Base-by-base conservation (phyloP, 1,140 invertebrate genomes). In the Drosophila lini region DNA sequence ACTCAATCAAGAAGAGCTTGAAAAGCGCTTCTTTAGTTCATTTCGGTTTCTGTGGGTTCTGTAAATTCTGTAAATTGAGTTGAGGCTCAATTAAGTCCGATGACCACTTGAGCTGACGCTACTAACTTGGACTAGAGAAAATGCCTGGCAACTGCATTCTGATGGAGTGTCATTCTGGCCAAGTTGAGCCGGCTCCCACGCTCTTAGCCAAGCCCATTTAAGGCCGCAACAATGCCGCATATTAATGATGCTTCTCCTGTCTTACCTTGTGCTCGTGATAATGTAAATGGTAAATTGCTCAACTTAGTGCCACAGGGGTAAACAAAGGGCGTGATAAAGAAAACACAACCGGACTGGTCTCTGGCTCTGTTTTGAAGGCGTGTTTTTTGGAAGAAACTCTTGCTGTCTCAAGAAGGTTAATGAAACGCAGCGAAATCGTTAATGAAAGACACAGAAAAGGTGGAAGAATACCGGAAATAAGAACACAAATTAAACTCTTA, bases 1-100 rank as follows among this genome's bases (percentile, higher is more conserved):
- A 90, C 86, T 90, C 86, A 90, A 90, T 90, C 86, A 91, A 90
- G 88, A 67, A 77, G 48, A 75, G 88, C 86, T 90, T 90, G 73
- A 60, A 62, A 55, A 9, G 32, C 80, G 81, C 77, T 74, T 59
- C 60, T 63, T 60, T 45, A 60, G 60, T 45, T 53, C 32, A 45
- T 22, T 40, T 32, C 25, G 22, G 57, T 53, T 64, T 25, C 28
- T 31, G 31, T 32, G 40, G 31, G 50, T 40, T 57, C 34, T 50
- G 47, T 61, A 62, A 62, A 57, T 73, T 48, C 56, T 45, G 56
- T 85, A 82, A 81, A 86, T 86, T 82, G 70, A 73, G 74, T 79
- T 60, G 70, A 59, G 62, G 74, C 78, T 71, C 82, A 88, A 88
- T 82, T 82, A 79, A 55, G 62, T 40, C 60, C 22, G 59, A 28